phyloP scores from a whole-genome alignment of 2,888 invertebrate species.

The Rambutsinella grinnellia region DNA sequence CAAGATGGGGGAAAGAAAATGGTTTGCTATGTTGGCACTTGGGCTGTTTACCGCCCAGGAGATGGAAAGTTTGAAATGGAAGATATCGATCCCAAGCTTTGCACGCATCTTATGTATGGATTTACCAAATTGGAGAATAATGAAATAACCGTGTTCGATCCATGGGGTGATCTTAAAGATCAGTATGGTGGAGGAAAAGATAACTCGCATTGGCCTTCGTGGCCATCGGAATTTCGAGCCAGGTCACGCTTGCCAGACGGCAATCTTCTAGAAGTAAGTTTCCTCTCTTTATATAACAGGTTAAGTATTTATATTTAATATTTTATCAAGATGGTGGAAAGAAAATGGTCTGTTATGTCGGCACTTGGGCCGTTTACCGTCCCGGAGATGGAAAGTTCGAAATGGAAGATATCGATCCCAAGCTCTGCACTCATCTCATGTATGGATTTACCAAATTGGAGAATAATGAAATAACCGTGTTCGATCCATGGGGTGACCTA shows the following conservation, averaged over 20 bases:
- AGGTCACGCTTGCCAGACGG: conserved; percentile 13
- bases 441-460: conserved; percentile 67
- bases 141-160: conserved; percentile 67
- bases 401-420: conserved; percentile 68
- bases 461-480: conserved; percentile 67
- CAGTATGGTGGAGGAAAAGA: conserved; percentile 67
- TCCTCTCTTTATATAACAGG: neutral
- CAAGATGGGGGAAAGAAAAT: conserved; percentile 49
- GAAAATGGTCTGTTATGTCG: conserved; percentile 68
- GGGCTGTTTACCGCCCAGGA: conserved; percentile 67
- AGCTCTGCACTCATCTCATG: conserved; percentile 68
- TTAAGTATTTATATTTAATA: neutral
- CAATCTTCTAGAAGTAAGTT: too few relatives aligned
- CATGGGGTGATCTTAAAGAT: conserved; percentile 68
- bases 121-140: conserved; percentile 67
- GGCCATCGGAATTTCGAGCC: conserved; percentile 21
- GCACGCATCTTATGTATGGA: conserved; percentile 69
- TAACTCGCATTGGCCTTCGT: conserved; percentile 27
- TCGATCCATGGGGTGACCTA: conserved; percentile 68
- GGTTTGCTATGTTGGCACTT: conserved; percentile 68
- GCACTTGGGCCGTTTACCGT: conserved; percentile 68
- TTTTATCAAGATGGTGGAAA: conserved; percentile 19
- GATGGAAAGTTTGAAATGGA: conserved; percentile 68
- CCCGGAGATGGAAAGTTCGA: conserved; percentile 67
- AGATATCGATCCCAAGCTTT: conserved; percentile 68